Conservation (phyloP, 2,888 invertebrate genomes). For the Scaptomyza polygonia region DNA sequence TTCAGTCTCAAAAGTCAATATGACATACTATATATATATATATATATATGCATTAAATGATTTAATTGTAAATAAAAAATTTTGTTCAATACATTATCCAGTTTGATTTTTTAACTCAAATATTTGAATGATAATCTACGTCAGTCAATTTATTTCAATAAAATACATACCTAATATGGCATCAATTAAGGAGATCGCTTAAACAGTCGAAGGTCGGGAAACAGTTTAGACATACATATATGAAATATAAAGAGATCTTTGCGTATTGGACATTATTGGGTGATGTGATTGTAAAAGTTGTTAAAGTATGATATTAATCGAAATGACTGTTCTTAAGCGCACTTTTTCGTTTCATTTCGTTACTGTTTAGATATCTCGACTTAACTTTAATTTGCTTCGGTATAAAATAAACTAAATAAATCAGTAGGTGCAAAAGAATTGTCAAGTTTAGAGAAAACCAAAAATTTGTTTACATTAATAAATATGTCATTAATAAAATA, state of each 20-base stretch:
- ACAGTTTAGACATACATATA: constrained; percentile 24
- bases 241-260: constrained; percentile 57
- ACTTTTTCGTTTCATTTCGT: constrained; percentile 44
- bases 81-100: constrained; percentile 25
- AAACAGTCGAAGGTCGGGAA: constrained; percentile 25
- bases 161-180: constrained; percentile 58
- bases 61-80: constrained; percentile 26
- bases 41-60: constrained; percentile 24
- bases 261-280: constrained; percentile 20
- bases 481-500: too few species aligned
- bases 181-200: constrained; percentile 55
- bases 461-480: not conserved
- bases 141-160: constrained; percentile 58
- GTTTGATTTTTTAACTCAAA: constrained; percentile 18
- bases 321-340: not conserved
- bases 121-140: constrained; percentile 27
- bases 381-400: constrained; percentile 4
- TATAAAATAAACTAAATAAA: constrained; percentile 1
- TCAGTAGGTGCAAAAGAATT: not conserved
- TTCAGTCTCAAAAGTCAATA: constrained; percentile 68
- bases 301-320: too few species aligned
- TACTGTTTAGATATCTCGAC: constrained; percentile 28
- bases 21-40: constrained; percentile 14
- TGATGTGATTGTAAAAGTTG: constrained; percentile 2
- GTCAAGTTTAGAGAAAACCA: not conserved